These are phyloP conservation scores for Syritta pipiens DNA, from an alignment of 2,888 invertebrate species.

Conservation along the genomic window DNA sequence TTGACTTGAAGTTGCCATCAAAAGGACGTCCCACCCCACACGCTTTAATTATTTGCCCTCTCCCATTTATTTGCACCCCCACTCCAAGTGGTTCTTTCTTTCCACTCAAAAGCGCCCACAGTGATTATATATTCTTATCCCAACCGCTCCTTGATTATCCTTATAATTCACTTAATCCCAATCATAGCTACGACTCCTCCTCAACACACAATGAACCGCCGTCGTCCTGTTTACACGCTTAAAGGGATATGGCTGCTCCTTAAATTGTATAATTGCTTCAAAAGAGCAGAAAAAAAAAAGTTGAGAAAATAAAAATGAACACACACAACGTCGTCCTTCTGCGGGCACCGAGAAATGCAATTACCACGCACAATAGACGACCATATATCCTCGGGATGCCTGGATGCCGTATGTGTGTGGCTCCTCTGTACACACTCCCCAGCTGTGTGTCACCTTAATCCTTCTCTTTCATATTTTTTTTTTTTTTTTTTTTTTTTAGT, in stretches of 20 bases:
- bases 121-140: no score
- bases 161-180: conserved; percentile 44
- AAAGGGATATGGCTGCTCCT: conserved; percentile 21
- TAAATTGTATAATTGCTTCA: conserved; percentile 34
- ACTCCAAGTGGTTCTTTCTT: no score
- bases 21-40: no score
- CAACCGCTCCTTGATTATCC: conserved; percentile 16
- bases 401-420: conserved; percentile 3
- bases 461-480: conserved; percentile 52
- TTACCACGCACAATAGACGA: conserved; percentile 60
- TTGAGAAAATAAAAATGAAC: not conserved
- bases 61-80: no score
- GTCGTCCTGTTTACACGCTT: conserved; percentile 38
- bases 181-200: conserved; percentile 20
- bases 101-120: not conserved
- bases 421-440: not conserved
- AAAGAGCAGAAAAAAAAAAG: conserved; percentile 9
- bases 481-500: not conserved
- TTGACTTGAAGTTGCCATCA: no score
- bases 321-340: conserved; percentile 31
- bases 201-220: conserved; percentile 5
- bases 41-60: no score
- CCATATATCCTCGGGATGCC: conserved; percentile 40
- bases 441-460: conserved; percentile 58
- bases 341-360: conserved; percentile 55